A percentile compares a stretch with the other conserved stretches of the same genome.
These are phyloP conservation scores for Crotophaga sulcirostris DNA, from an alignment of 2,113 vertebrate species.

Conservation along the genomic window DNA sequence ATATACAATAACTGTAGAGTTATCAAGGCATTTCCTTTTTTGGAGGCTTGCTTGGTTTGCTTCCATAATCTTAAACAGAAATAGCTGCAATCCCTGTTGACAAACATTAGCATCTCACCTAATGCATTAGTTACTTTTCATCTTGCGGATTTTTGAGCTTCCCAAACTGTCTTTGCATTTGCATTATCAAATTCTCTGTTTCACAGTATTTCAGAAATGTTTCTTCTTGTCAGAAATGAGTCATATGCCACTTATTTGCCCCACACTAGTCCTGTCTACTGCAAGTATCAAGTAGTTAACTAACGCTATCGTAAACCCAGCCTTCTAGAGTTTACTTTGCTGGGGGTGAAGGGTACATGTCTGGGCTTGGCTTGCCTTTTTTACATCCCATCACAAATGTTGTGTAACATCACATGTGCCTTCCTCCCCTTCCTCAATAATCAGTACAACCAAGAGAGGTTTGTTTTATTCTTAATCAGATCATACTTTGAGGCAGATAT, in stretches of 20 bases:
- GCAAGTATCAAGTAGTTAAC: not conserved
- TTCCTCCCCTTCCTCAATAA: not conserved
- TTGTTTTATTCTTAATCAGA: not conserved
- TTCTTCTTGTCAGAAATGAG: not conserved
- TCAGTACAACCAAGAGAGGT: not conserved
- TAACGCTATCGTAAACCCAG: not conserved
- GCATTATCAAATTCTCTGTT: not conserved
- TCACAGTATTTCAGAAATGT: not conserved
- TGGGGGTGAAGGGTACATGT: fast-evolving
- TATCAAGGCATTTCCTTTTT: not conserved
- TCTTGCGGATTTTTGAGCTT: not conserved
- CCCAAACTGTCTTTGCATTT: not conserved
- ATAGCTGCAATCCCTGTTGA: not conserved
- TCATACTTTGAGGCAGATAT: not conserved
- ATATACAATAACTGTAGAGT: not conserved
- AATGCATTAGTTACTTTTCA: not conserved
- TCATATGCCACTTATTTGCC: not conserved
- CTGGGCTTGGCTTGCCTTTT: not conserved
- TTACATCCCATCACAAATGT: not conserved
- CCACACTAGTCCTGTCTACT: not conserved
- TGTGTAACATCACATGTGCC: not conserved
- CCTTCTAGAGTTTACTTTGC: not conserved
- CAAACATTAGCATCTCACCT: not conserved
- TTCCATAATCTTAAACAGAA: not conserved
- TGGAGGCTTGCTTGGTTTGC: not conserved